Evolutionary conservation across 1,140 invertebrate species (phyloP).

Genomic region (Cotesia typhae): DNA sequence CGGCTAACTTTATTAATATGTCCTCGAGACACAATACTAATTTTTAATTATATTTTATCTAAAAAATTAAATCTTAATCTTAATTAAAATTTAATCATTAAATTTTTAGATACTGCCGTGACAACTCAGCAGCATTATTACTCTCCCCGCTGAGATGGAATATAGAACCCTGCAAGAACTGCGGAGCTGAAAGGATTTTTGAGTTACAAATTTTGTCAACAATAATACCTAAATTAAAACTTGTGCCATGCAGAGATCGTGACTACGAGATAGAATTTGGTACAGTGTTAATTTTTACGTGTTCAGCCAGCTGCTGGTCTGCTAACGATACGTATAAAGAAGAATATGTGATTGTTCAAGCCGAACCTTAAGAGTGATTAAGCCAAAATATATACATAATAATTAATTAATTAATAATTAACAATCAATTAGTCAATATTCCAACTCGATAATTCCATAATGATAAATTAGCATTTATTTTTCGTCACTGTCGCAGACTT

Average conservation of each 20-base stretch:
- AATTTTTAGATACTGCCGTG: constrained; percentile 73
- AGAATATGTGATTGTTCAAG: constrained; percentile 80
- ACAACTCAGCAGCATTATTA: constrained; percentile 71
- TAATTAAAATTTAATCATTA: constrained; percentile 11
- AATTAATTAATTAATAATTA: neutral
- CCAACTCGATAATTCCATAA: too few relatives aligned
- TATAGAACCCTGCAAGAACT: constrained; percentile 73
- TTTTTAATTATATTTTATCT: too few relatives aligned
- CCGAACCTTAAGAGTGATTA: constrained; percentile 68
- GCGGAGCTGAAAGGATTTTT: constrained; percentile 76
- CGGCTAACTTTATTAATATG: too few relatives aligned
- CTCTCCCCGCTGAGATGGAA: constrained; percentile 70
- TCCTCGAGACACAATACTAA: too few relatives aligned
- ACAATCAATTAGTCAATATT: neutral
- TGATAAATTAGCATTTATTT: constrained; percentile 9
- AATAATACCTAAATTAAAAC: constrained; percentile 74
- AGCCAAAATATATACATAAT: neutral
- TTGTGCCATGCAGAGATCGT: constrained; percentile 66
- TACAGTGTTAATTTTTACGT: constrained; percentile 82
- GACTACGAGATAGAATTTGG: constrained; percentile 78
- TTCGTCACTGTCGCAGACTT: constrained; percentile 1
- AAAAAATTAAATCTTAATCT: too few relatives aligned
- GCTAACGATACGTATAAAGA: constrained; percentile 72
- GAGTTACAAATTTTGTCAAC: constrained; percentile 85
- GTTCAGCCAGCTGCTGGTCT: constrained; percentile 84